Percentiles rank a stretch among this genome's conserved stretches.
Evolutionary conservation across 2,797 vertebrate genomes (phyloP).

Genomic region (Myotis findleyi): DNA sequence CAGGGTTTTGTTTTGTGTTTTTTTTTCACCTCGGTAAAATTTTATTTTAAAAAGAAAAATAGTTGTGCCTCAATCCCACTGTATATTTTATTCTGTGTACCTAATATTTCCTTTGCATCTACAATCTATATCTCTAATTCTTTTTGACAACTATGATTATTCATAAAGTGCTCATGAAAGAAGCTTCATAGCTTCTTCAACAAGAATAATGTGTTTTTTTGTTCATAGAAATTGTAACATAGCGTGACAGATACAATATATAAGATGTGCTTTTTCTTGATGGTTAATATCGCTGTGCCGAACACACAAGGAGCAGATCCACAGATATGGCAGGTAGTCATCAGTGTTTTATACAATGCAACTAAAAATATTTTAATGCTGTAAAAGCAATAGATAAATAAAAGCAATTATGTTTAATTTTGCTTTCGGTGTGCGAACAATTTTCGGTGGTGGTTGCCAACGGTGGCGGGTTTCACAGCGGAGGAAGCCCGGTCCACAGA

Average conservation of each 20-base stretch:
- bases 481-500: constrained; percentile 58
- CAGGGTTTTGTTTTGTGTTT: neutral
- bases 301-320: constrained; percentile 82
- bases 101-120: constrained; percentile 85
- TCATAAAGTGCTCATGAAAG: constrained; percentile 86
- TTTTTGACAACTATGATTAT: constrained; percentile 88
- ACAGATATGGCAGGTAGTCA: constrained; percentile 86
- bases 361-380: constrained; percentile 89
- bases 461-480: constrained; percentile 51
- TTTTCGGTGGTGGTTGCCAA: constrained; percentile 48
- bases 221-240: constrained; percentile 86
- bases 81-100: constrained; percentile 83
- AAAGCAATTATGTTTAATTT: constrained; percentile 87
- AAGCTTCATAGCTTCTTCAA: constrained; percentile 84
- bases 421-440: constrained; percentile 76
- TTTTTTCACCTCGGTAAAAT: constrained; percentile 81
- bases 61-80: constrained; percentile 81
- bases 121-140: constrained; percentile 86
- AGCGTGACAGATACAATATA: constrained; percentile 84
- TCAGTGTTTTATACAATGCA: constrained; percentile 83
- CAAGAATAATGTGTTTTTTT: constrained; percentile 80
- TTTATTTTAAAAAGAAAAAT: constrained; percentile 86
- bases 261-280: constrained; percentile 80
- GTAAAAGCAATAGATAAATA: constrained; percentile 89
- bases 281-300: constrained; percentile 83